Base-by-base conservation (phyloP, 2,888 invertebrate genomes). In the Silvanus unidentatus region DNA sequence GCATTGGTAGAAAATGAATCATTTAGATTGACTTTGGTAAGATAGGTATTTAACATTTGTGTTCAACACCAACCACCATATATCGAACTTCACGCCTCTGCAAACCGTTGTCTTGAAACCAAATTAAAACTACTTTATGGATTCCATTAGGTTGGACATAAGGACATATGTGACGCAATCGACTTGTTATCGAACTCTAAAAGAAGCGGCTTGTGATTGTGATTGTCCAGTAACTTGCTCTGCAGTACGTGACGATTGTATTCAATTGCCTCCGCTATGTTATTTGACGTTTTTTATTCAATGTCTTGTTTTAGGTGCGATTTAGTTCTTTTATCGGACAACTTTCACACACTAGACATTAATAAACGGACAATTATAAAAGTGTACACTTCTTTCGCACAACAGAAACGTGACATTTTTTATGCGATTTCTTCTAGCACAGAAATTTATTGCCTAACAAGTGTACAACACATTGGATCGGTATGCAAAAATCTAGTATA, bases 81-180 rank as follows among this genome's bases (percentile, higher is more conserved):
- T 53, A 57, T 55, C 51, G 53, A 51, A 47, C 47, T 55, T 57
- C 52, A 64, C 63, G 63, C 61, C 63, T 63, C 58, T 60, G 61
- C 59, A 57, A 49, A 52, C 45, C 49, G 32, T 58, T 62, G 60
- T 61, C 60, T 52, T 53, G 55, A 51, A 50, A 60, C 64, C 63
- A 63, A 65, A 65, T 66, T 66, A 64, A 65, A 62, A 57, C 63
- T 64, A 65, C 58, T 67, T 66, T 66, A 68, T 62, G 57, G 60
- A 48, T 50, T 64, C 65, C 68, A 68, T 69, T 69, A 69, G 62
- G 58, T 56, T 55, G 56, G 60, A 64, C 62, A 59, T 59, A 54
- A 59, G 62, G 59, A 63, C 62, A 59, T 59, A 54, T 60, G 62
- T 64, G 65, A 63, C 59, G 64, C 64, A 64, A 66, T 63, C 61